Evolutionary conservation across 2,888 invertebrate genomes (phyloP).

Genomic region (Agrotis ipsilon): DNA sequence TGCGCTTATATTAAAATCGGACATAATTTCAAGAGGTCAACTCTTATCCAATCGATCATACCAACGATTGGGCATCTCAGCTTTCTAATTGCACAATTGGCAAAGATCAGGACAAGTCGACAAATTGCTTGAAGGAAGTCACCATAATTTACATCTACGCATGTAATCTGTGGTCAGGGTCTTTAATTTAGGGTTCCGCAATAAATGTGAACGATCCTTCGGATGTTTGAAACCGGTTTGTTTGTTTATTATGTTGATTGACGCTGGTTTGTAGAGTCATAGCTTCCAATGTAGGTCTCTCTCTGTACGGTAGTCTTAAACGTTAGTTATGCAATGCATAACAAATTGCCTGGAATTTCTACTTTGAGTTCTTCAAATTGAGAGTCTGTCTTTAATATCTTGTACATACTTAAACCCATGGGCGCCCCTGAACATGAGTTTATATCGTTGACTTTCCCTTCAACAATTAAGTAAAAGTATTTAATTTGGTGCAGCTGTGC

Average conservation of each 20-base stretch:
- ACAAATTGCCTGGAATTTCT: not conserved
- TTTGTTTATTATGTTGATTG: constrained; percentile 31
- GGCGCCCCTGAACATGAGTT: too few relatives aligned
- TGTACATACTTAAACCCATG: too few relatives aligned
- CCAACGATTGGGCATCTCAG: constrained; percentile 33
- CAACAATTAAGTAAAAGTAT: too few relatives aligned
- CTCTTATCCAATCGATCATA: constrained; percentile 33
- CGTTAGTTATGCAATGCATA: constrained; percentile 3
- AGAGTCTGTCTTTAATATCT: not conserved
- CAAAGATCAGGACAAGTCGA: constrained; percentile 52
- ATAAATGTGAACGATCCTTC: constrained; percentile 32
- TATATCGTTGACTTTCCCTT: too few relatives aligned
- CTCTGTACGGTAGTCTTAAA: too few relatives aligned
- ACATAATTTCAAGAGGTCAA: constrained; percentile 30
- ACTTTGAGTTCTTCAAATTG: not conserved
- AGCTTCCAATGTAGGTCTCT: constrained; percentile 24
- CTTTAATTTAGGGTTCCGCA: constrained; percentile 45
- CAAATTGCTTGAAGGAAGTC: constrained; percentile 49
- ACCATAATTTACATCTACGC: constrained; percentile 22
- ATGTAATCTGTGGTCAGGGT: constrained; percentile 40
- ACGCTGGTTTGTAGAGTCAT: constrained; percentile 1
- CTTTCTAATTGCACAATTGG: constrained; percentile 62
- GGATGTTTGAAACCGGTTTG: constrained; percentile 34
- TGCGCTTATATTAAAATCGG: constrained; percentile 35
- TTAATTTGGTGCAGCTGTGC: too few relatives aligned